Conservation (phyloP, 1,140 invertebrate species). For the Mylabris phalerata region DNA sequence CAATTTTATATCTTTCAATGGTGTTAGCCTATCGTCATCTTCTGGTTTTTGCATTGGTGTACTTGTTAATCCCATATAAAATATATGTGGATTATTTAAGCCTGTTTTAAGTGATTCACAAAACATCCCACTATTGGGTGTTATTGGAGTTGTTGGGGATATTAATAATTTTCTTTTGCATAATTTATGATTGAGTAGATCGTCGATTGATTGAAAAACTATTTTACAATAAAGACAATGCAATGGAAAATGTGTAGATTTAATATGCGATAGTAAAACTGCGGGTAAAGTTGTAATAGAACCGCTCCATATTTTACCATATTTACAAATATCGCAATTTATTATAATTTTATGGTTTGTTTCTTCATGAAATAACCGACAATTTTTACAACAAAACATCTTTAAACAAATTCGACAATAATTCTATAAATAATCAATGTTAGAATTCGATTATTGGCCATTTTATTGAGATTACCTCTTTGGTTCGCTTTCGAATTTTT, state of each 20-base stretch:
- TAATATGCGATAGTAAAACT: constrained; percentile 19
- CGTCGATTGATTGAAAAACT: constrained; percentile 22
- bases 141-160: constrained; percentile 16
- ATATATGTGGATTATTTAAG: neutral
- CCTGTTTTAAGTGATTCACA: too few relatives aligned
- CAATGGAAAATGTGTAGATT: constrained; percentile 24
- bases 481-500: constrained; percentile 15
- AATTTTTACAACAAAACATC: constrained; percentile 29
- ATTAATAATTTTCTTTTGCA: constrained; percentile 16
- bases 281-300: constrained; percentile 1
- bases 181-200: constrained; percentile 18
- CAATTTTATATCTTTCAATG: neutral
- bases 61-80: constrained; percentile 17
- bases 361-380: constrained; percentile 26
- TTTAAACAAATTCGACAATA: constrained; percentile 28
- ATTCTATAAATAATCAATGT: constrained; percentile 23
- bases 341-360: constrained; percentile 22
- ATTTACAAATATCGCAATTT: constrained; percentile 27
- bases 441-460: neutral
- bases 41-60: constrained; percentile 28
- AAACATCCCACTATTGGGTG: neutral
- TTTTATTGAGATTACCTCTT: constrained; percentile 16
- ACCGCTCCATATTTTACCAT: constrained; percentile 13
- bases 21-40: constrained; percentile 19
- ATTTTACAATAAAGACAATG: constrained; percentile 26